Evolutionary conservation across 2,888 invertebrate species (phyloP).

Genomic region (Artemia sinica): DNA sequence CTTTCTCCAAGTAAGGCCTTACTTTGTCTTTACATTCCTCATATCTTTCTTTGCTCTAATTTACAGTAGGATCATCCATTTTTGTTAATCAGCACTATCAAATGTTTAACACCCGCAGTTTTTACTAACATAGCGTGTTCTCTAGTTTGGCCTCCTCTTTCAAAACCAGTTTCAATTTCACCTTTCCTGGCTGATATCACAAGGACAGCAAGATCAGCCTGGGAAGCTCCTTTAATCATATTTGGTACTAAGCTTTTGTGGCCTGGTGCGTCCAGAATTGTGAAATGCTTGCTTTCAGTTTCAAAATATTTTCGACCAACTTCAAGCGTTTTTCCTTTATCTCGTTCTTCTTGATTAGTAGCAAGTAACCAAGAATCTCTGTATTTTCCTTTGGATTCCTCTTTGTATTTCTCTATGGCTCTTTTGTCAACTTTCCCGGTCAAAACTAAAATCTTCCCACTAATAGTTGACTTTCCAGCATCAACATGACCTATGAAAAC

Average conservation of each 20-base stretch:
- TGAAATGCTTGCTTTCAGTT: constrained; percentile 97
- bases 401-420: too few species aligned
- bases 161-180: constrained; percentile 99
- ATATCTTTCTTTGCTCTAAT: constrained; percentile 76
- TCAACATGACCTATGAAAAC: too few species aligned
- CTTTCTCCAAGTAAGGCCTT: constrained; percentile 88
- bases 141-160: constrained; percentile 96
- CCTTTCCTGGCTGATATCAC: constrained; percentile 97
- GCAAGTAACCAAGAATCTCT: too few species aligned
- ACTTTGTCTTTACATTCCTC: constrained; percentile 98
- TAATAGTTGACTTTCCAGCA: too few species aligned
- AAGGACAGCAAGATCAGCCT: constrained; percentile 79
- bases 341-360: constrained; percentile 44
- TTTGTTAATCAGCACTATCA: constrained; percentile 96
- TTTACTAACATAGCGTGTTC: constrained; percentile 99
- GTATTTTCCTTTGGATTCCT: too few species aligned
- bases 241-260: constrained; percentile 99
- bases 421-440: too few species aligned
- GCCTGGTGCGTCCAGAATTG: constrained; percentile 95
- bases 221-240: constrained; percentile 80
- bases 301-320: constrained; percentile 96
- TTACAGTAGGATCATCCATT: constrained; percentile 98
- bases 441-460: too few species aligned
- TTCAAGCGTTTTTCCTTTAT: constrained; percentile 96
- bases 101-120: constrained; percentile 93